Base-by-base conservation (phyloP, 2,113 vertebrate genomes). In the Phylloscopus trochilus region DNA sequence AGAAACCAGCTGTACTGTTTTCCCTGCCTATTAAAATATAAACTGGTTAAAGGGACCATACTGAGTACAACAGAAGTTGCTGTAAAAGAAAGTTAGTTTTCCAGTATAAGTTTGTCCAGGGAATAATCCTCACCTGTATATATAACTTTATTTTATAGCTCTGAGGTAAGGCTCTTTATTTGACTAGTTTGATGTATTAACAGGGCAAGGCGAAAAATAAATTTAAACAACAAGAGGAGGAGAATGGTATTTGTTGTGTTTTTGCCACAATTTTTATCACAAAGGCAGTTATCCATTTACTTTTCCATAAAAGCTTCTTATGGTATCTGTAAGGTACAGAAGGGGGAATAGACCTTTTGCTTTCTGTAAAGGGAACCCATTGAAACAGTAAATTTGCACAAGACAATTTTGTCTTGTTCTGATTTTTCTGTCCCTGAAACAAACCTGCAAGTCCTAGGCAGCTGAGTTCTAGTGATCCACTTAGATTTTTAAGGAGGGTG, bases 401-500 rank as follows among this genome's bases (percentile, higher is more conserved):
- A 52, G 46, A 49, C 6, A 7, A 7, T 51, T 24, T 67, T 83
- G 26, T 64, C 44, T 55, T 51, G 20, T 31, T 68, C n/a, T 62
- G 56, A 15, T 49, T 53, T 64, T 90, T 59, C n/a, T 41, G 21
- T 55, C 27, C 56, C 22, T 62, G 37, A 87, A 56, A 77, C 11
- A 80, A 83, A 55, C 18, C 5, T 87, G 66, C 7, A 49, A 46
- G 58, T 55, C 26, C n/a, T 26, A 46, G 26, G 30, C 11, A 76
- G 41, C 0, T 44, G n/a, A 74, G 13, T 60, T 51, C 23, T 70
- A 73, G 55, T 1, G 13, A 26, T 53, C 0, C 1, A n/a, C 30
- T 46, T 52, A 23, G 0, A 6, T 52, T 78, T 86, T 60, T 70
- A 56, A 53, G 55, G 68, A 80, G 11, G 7, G 13, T 80, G 15